Conservation (phyloP, 2,797 vertebrate genomes). For the Tolypeutes matacus region DNA sequence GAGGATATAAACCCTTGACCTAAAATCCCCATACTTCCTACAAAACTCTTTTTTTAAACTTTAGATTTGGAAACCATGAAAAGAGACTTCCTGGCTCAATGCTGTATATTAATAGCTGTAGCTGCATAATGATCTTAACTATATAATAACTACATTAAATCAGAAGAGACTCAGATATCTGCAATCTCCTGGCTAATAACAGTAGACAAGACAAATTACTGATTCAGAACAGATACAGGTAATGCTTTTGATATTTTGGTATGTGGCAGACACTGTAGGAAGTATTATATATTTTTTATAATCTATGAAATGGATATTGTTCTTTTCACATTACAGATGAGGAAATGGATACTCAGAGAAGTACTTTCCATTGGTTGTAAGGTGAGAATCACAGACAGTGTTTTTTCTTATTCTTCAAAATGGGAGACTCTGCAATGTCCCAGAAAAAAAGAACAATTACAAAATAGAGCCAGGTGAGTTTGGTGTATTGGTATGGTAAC, state of each 20-base stretch:
- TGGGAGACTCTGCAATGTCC: neutral
- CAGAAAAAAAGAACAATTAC: neutral
- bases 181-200: neutral
- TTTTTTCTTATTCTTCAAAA: neutral
- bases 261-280: neutral
- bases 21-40: neutral
- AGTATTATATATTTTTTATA: neutral
- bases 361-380: neutral
- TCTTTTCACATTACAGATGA: neutral
- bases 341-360: neutral
- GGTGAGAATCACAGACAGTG: neutral
- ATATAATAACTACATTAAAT: neutral
- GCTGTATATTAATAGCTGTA: neutral
- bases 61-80: slow-evolving; percentile 9
- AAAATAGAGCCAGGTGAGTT: neutral
- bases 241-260: neutral
- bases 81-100: neutral
- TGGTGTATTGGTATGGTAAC: neutral
- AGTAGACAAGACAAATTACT: neutral
- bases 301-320: neutral
- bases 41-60: neutral
- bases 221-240: neutral
- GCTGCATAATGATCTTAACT: neutral
- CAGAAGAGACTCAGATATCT: neutral
- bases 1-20: neutral